Evolutionary conservation across 2,113 vertebrate species (phyloP).

Genomic region (Alectura lathami): DNA sequence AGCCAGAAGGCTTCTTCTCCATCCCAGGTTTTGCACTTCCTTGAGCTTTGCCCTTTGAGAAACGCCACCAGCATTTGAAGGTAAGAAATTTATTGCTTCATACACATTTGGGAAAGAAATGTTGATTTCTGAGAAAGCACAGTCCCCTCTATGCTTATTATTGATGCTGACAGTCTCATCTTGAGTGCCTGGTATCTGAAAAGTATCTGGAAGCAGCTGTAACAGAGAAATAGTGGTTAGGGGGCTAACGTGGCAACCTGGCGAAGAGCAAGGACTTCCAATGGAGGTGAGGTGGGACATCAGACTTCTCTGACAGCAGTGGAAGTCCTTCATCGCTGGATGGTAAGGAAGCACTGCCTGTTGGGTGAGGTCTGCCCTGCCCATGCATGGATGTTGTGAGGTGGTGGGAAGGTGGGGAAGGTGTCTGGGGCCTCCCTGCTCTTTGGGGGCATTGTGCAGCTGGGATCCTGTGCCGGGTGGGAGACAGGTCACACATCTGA

Average conservation of each 20-base stretch:
- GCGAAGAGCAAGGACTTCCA: neutral
- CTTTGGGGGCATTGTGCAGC: neutral
- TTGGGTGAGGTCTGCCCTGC: neutral
- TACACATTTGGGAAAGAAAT: neutral
- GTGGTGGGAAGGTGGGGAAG: fast-evolving
- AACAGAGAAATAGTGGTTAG: neutral
- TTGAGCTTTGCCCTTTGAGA: neutral
- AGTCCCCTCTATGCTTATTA: neutral
- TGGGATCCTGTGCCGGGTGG: neutral
- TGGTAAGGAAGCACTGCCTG: neutral
- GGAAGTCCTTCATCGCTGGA: fast-evolving
- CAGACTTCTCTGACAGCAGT: neutral
- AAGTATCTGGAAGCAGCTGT: neutral
- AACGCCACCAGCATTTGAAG: neutral
- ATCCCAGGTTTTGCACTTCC: neutral
- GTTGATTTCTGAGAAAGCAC: neutral
- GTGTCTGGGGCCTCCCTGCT: neutral
- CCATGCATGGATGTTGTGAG: fast-evolving
- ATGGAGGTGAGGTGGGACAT: neutral
- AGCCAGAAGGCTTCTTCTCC: neutral
- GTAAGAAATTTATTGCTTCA: neutral
- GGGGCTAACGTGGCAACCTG: neutral
- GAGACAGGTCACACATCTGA: neutral
- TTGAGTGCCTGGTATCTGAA: neutral
- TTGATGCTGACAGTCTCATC: neutral